phyloP scores from a whole-genome alignment of 2,113 vertebrate species.

The Furnarius figulus region DNA sequence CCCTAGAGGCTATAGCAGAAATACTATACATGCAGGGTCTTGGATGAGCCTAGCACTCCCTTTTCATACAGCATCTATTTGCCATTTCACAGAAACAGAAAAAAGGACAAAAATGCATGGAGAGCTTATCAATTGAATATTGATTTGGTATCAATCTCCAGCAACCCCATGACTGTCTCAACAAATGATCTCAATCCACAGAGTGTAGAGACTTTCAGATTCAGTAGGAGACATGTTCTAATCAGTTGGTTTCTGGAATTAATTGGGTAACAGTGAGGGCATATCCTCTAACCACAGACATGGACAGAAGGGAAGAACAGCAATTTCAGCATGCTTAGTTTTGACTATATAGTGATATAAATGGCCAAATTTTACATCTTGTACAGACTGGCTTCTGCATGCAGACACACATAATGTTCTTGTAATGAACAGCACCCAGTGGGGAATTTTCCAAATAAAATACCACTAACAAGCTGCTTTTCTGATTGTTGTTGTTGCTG shows the following conservation, averaged over 20 bases:
- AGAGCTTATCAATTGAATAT: neutral
- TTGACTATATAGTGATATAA: conserved; percentile 5
- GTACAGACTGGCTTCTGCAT: neutral
- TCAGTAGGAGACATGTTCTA: neutral
- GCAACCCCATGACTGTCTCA: neutral
- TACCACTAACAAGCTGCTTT: conserved; percentile 11
- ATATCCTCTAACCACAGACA: neutral
- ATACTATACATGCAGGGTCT: neutral
- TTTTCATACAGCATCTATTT: neutral
- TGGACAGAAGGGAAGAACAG: neutral
- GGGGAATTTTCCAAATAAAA: conserved; percentile 27
- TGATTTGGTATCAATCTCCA: neutral
- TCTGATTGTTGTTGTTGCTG: neutral
- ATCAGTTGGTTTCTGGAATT: neutral
- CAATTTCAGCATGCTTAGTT: neutral
- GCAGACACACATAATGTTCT: neutral
- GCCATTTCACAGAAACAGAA: neutral
- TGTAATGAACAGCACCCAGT: neutral
- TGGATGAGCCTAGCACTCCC: neutral
- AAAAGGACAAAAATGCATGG: neutral
- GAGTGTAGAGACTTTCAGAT: neutral
- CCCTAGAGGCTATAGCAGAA: neutral
- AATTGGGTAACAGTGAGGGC: neutral
- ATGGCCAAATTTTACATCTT: conserved; percentile 6
- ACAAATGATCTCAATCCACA: neutral